Conservation (phyloP, 2,797 vertebrate genomes). For the Enoplosus armatus region DNA sequence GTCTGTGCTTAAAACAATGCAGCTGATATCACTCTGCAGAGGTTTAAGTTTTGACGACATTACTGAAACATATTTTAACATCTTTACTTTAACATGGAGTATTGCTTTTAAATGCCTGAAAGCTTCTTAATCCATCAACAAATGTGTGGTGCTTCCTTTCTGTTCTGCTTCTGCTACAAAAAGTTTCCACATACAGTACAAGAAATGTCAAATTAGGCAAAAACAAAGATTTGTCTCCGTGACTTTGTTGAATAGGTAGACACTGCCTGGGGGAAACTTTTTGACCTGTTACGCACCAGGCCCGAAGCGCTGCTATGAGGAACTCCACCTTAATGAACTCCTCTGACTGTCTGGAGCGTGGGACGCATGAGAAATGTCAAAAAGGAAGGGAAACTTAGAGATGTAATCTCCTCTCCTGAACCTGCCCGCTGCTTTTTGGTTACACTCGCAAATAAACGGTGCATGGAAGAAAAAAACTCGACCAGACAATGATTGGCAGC, state of each 20-base stretch:
- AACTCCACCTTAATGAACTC: slow-evolving; percentile 66
- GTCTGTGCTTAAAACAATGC: background rate
- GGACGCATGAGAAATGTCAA: slow-evolving; percentile 63
- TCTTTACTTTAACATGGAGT: background rate
- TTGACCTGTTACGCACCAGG: slow-evolving; percentile 59
- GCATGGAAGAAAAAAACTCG: slow-evolving; percentile 36
- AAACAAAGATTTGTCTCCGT: slow-evolving; percentile 9
- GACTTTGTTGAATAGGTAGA: slow-evolving; percentile 40
- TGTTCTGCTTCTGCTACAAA: background rate
- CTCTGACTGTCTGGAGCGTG: slow-evolving; percentile 60
- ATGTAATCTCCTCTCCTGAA: slow-evolving; percentile 69
- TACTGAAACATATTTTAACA: background rate
- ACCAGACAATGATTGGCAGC: slow-evolving; percentile 80
- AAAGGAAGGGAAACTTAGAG: slow-evolving; percentile 54
- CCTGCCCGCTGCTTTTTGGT: slow-evolving; percentile 60
- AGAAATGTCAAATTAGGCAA: slow-evolving; percentile 2
- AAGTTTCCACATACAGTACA: background rate
- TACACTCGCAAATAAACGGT: slow-evolving; percentile 58
- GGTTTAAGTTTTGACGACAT: background rate
- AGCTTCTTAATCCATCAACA: background rate
- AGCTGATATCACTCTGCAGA: background rate
- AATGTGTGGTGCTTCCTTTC: background rate
- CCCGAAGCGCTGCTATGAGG: slow-evolving; percentile 45
- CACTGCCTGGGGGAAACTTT: slow-evolving; percentile 51
- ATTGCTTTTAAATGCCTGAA: background rate